These are phyloP conservation scores for Epinephelus fuscoguttatus DNA, from an alignment of 2,113 vertebrate genomes.

Conservation along the genomic window DNA sequence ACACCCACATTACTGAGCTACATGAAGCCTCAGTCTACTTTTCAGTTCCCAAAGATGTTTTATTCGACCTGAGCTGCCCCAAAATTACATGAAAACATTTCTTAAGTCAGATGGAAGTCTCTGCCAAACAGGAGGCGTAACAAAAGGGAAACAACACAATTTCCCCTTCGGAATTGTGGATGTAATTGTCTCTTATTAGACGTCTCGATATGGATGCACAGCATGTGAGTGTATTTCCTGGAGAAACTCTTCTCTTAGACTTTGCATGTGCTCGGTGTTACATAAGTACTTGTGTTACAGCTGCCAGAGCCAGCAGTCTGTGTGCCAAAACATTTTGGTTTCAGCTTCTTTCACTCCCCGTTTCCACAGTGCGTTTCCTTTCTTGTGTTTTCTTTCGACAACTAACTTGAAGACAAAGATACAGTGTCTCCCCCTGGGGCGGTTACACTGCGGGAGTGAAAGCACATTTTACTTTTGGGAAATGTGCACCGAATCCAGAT, in stretches of 20 bases:
- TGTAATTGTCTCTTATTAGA: constrained; percentile 41
- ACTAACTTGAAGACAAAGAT: not conserved
- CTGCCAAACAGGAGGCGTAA: constrained; percentile 37
- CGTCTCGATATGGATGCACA: not conserved
- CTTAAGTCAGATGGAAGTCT: constrained; percentile 35
- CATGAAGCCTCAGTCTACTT: not conserved
- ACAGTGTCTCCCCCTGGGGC: too few relatives aligned
- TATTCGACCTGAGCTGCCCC: constrained; percentile 34
- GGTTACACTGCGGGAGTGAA: not conserved
- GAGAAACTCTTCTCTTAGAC: not conserved
- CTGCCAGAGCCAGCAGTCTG: too few relatives aligned
- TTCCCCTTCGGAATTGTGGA: constrained; percentile 36
- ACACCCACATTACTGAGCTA: not conserved
- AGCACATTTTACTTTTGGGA: not conserved
- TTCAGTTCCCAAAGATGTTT: constrained; percentile 40
- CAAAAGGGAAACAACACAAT: constrained; percentile 12
- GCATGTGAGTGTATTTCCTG: not conserved
- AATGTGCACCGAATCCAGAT: not conserved
- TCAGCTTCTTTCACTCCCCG: not conserved
- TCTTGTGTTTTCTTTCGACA: not conserved
- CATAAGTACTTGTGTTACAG: constrained; percentile 39
- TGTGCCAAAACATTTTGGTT: not conserved
- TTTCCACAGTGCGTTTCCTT: not conserved
- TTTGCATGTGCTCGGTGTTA: not conserved
- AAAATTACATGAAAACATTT: constrained; percentile 57